Evolutionary conservation across 2,888 invertebrate species (phyloP), one percentile per base, ranked within the genome.

Genomic region (Chrysomela aeneicollis): DNA sequence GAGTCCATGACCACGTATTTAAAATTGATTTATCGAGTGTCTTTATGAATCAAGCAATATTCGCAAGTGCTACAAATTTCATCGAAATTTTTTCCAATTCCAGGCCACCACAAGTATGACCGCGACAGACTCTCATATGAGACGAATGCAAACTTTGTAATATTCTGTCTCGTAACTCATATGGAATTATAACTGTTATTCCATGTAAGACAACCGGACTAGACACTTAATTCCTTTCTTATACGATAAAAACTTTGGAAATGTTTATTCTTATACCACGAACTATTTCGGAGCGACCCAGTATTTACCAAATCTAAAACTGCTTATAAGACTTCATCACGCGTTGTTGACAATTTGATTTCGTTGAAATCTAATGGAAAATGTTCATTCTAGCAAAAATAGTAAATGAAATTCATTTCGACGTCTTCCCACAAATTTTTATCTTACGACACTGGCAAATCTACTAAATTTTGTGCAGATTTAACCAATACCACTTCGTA

Each of bases 21-120:
- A n/a, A n/a, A n/a, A n/a, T n/a, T n/a, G n/a, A n/a, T n/a, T n/a
- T n/a, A n/a, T n/a, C n/a, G n/a, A n/a, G n/a, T n/a, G n/a, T n/a
- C n/a, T n/a, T n/a, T n/a, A n/a, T n/a, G n/a, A n/a, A n/a, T n/a
- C n/a, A n/a, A n/a, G 50, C 64, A 60, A 46, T 32, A 21, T 64
- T 64, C 59, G n/a, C 59, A 64, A 8, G 21, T 46, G 18, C 32
- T 17, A 3, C 52, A 52, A 18, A 53, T 26, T 17, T 51, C 49
- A 22, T 63, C 63, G 26, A 63, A 59, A 35, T 47, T 10, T 10
- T 57, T n/a, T n/a, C n/a, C n/a, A n/a, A n/a, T n/a, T n/a, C n/a
- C n/a, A n/a, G n/a, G n/a, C n/a, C n/a, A n/a, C n/a, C n/a, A n/a
- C n/a, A n/a, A n/a, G n/a, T n/a, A n/a, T n/a, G n/a, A n/a, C n/a